Evolutionary conservation across 2,797 vertebrate species (phyloP).

Genomic region (Spinus olivaceus): DNA sequence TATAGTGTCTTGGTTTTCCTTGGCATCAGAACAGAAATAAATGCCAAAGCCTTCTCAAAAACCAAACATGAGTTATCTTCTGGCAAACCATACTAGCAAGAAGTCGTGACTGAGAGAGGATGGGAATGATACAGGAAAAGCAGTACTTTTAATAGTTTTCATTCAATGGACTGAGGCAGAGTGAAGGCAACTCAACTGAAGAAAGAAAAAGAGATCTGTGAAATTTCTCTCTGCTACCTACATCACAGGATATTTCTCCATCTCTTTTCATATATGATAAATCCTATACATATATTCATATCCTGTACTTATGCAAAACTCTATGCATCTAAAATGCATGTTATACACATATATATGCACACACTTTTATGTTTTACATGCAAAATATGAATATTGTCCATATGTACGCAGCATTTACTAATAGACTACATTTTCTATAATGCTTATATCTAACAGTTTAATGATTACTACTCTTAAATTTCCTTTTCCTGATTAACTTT

Average conservation of each 20-base stretch:
- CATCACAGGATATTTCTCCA: not conserved
- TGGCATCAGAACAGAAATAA: conserved; percentile 18
- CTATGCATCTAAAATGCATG: not conserved
- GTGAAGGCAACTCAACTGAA: not conserved
- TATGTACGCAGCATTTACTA: not conserved
- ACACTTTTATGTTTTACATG: not conserved
- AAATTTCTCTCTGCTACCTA: not conserved
- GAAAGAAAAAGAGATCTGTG: not conserved
- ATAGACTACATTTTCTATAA: not conserved
- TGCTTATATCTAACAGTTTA: not conserved
- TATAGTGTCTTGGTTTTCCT: not conserved
- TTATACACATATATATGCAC: not conserved
- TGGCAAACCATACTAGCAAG: not conserved
- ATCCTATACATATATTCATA: not conserved
- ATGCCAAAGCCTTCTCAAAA: conserved; percentile 28
- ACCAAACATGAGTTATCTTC: conserved; percentile 21
- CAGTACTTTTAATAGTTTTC: not conserved
- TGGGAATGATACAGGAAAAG: not conserved
- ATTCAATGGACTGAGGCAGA: not conserved
- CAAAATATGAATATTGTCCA: not conserved
- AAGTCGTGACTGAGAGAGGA: not conserved
- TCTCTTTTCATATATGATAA: not conserved
- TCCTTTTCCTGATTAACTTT: not conserved
- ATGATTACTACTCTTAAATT: not conserved
- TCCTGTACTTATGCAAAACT: not conserved